Conservation (phyloP, 2,797 vertebrate species). For the Sebastes taczanowskii region DNA sequence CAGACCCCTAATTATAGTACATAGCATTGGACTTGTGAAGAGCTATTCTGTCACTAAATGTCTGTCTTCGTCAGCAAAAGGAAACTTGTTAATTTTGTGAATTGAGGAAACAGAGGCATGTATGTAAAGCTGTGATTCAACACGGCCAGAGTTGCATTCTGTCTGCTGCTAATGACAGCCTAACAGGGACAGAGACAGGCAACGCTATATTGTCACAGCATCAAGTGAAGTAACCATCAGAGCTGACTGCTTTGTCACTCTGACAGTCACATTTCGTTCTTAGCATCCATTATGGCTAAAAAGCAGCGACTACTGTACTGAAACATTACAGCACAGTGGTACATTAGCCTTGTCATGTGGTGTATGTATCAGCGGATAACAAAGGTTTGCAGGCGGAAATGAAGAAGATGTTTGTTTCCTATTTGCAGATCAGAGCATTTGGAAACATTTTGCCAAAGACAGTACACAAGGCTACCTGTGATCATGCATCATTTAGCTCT, state of each 20-base stretch:
- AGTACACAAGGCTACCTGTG: not conserved
- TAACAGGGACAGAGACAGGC: constrained; percentile 49
- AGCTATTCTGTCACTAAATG: not conserved
- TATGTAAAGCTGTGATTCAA: constrained; percentile 37
- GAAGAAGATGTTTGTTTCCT: not conserved
- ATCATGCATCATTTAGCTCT: constrained; percentile 1
- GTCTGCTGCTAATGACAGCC: constrained; percentile 50
- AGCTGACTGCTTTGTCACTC: constrained; percentile 52
- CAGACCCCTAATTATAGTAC: not conserved
- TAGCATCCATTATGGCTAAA: constrained; percentile 42
- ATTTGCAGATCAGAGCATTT: not conserved
- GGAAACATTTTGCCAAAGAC: not conserved
- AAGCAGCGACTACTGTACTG: constrained; percentile 12
- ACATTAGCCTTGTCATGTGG: constrained; percentile 12
- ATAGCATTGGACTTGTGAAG: not conserved
- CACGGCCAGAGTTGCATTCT: constrained; percentile 30
- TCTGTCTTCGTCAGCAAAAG: constrained; percentile 1
- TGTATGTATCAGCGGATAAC: not conserved
- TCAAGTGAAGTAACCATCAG: constrained; percentile 46
- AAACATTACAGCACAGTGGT: constrained; percentile 7
- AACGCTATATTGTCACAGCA: constrained; percentile 53
- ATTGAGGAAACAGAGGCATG: constrained; percentile 11
- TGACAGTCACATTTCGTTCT: constrained; percentile 67
- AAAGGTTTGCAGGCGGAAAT: not conserved
- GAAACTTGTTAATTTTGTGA: constrained; percentile 5